Conservation (phyloP, 1,140 invertebrate species). For the Drosophila pectinifera region DNA sequence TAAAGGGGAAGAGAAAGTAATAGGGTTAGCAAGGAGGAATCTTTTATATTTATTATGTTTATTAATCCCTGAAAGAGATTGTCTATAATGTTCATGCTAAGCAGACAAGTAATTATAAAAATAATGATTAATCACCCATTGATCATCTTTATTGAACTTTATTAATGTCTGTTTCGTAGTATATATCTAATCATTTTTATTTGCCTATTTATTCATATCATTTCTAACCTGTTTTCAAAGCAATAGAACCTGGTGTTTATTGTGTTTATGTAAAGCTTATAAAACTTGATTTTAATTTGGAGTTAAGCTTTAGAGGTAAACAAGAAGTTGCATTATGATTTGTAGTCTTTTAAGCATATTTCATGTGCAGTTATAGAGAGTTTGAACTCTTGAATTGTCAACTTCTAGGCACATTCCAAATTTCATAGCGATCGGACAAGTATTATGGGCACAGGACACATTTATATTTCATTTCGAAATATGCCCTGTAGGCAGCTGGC, state of each 20-base stretch:
- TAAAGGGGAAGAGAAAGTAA: slow-evolving; percentile 74
- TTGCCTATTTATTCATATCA: background rate
- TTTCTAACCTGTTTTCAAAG: background rate
- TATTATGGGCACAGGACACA: background rate
- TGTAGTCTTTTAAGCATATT: background rate
- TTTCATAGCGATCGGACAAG: background rate
- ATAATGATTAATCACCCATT: slow-evolving; percentile 1
- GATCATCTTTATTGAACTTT: background rate
- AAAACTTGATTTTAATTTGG: background rate
- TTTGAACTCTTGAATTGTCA: too few species aligned
- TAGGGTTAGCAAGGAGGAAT: background rate
- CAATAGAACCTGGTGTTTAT: background rate
- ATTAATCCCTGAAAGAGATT: background rate
- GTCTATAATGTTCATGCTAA: background rate
- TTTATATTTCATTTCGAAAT: background rate
- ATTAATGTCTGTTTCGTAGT: background rate
- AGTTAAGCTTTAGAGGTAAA: background rate
- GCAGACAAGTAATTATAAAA: too few species aligned
- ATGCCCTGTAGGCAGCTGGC: background rate
- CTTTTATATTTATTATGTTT: background rate
- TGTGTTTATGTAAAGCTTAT: slow-evolving; percentile 1
- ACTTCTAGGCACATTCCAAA: background rate
- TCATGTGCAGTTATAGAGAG: background rate
- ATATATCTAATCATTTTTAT: background rate
- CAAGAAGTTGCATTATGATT: background rate